Evolutionary conservation across 2,888 invertebrate genomes (phyloP).

Genomic region (Synanthedon vespiformis): DNA sequence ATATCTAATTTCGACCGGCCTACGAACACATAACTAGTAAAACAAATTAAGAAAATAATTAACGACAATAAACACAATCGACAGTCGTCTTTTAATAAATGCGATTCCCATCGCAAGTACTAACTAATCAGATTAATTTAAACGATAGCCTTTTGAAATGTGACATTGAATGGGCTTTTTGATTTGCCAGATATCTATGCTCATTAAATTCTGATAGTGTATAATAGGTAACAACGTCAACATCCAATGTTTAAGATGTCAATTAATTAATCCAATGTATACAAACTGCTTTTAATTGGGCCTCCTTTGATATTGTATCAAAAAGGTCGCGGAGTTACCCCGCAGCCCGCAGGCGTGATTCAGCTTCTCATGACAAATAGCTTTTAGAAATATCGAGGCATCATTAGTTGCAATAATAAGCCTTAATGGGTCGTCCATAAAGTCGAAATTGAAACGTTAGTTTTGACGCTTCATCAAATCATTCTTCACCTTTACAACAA

Average conservation of each 20-base stretch:
- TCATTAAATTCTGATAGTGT: background rate
- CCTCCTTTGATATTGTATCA: background rate
- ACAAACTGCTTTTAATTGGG: slow-evolving; percentile 1
- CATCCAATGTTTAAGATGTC: background rate
- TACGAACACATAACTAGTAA: too few species aligned
- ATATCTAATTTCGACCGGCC: too few species aligned
- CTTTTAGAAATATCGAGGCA: background rate
- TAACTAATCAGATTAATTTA: too few species aligned
- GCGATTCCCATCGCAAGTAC: too few species aligned
- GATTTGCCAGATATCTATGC: background rate
- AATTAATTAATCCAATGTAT: background rate
- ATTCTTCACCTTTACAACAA: too few species aligned
- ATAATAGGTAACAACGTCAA: background rate
- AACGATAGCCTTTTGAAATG: too few species aligned
- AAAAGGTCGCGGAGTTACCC: background rate
- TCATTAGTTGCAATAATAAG: background rate
- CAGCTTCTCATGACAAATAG: background rate
- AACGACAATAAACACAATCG: too few species aligned
- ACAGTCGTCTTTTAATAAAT: too few species aligned
- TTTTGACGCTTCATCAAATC: too few species aligned
- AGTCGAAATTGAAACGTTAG: background rate
- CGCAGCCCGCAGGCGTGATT: background rate
- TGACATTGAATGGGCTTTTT: background rate
- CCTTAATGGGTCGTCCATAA: background rate
- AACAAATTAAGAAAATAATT: too few species aligned